Conservation (phyloP, 2,888 invertebrate genomes). For the Limnephilus lunatus region DNA sequence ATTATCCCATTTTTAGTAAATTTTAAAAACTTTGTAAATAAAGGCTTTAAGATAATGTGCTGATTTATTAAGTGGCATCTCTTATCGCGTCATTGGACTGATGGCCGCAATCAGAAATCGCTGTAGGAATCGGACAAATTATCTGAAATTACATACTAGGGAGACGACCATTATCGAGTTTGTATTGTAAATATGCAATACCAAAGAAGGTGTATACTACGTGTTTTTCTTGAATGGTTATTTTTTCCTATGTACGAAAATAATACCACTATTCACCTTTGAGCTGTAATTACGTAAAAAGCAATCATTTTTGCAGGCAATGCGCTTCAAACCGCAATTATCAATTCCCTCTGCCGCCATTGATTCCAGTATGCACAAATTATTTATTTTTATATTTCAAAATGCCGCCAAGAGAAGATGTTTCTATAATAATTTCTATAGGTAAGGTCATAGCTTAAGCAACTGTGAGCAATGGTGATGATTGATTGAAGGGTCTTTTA, state of each 20-base stretch:
- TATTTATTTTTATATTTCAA: neutral
- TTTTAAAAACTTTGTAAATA: no score
- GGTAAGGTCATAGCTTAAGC: neutral
- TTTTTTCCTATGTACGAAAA: conserved; percentile 9
- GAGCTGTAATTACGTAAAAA: conserved; percentile 22
- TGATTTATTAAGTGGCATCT: neutral
- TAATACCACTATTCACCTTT: conserved; percentile 12
- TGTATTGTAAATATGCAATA: neutral
- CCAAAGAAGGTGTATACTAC: neutral
- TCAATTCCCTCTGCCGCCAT: conserved; percentile 12
- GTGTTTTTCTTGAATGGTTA: neutral
- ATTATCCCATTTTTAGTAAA: no score
- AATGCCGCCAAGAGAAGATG: neutral
- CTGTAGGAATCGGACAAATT: neutral
- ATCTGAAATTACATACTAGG: neutral
- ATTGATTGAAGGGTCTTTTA: neutral
- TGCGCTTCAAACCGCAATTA: conserved; percentile 6
- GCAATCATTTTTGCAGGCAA: conserved; percentile 6
- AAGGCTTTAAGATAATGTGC: no score
- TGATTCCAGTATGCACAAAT: conserved; percentile 9
- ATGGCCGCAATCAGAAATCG: neutral
- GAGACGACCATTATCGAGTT: neutral
- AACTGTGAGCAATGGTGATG: neutral
- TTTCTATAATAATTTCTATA: neutral
- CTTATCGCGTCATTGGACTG: neutral